Conservation (phyloP, 1,140 invertebrate genomes). For the Leucophenga varia region DNA sequence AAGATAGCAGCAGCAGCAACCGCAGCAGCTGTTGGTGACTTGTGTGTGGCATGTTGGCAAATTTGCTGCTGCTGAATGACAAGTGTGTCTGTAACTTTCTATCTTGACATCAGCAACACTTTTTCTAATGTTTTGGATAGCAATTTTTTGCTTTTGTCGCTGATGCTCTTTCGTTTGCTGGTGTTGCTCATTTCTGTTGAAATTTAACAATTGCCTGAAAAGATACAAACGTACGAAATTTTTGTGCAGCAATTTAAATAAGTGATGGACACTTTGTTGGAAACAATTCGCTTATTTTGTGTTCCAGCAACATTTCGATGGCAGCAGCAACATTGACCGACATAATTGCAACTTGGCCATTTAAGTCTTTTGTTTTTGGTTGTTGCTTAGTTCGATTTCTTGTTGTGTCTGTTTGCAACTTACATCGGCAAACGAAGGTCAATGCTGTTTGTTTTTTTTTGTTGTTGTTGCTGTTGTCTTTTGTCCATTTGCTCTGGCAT, state of each 20-base stretch:
- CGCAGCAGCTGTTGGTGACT: conserved; percentile 23
- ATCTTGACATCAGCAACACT: conserved; percentile 17
- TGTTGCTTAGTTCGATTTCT: conserved; percentile 7
- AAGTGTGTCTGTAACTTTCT: too few relatives aligned
- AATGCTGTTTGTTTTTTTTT: neutral
- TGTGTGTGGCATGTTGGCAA: conserved; percentile 40
- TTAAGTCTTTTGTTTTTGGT: neutral
- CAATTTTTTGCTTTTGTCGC: too few relatives aligned
- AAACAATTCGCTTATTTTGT: conserved; percentile 36
- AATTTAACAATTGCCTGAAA: too few relatives aligned
- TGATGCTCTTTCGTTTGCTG: too few relatives aligned
- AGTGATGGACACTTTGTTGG: conserved; percentile 24
- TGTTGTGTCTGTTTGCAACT: conserved; percentile 13
- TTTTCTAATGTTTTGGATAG: conserved; percentile 4
- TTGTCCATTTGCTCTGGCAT: conserved; percentile 19
- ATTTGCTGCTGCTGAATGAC: conserved; percentile 27
- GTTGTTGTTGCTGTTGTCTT: conserved; percentile 20
- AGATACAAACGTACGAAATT: too few relatives aligned
- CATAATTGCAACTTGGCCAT: conserved; percentile 12
- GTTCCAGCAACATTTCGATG: conserved; percentile 18
- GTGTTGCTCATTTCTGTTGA: too few relatives aligned
- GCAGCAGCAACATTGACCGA: conserved; percentile 25
- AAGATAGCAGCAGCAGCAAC: conserved; percentile 9
- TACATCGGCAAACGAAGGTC: conserved; percentile 9
- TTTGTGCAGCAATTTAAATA: conserved; percentile 39